Base-by-base conservation (phyloP, 2,113 vertebrate genomes). In the Petroica traversi region DNA sequence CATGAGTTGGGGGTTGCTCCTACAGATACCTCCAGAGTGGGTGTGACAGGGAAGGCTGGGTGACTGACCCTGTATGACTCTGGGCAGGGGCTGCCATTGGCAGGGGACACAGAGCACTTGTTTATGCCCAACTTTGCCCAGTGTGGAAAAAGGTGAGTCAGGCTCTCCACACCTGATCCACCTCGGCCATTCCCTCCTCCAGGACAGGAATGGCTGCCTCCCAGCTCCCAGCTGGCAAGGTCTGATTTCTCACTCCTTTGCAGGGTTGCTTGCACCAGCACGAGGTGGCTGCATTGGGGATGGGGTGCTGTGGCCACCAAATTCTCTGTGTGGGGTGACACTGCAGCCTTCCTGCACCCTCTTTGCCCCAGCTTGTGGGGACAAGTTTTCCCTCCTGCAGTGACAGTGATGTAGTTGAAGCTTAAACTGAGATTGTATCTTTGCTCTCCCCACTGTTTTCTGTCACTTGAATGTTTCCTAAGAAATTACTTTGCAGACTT, bases 311-410 rank as follows among this genome's bases (percentile, higher is more conserved):
- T 17, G 48, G 41, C 49, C 41, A 20, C 33, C 23, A 2, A 16
- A 41, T 14, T 0, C 16, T 1, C 0, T 16, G 13, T 73, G 33
- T 0, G 0, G 40, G 15, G 59, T n/a, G 45, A 12, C 38, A 5
- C 8, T 36, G 29, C 24, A 66, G 33, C 76, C 14, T 36, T 80
- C 28, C 63, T 45, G 58, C 31, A 29, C 13, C 17, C 31, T 52
- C 49, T 26, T 41, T 61, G 57, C 16, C n/a, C 43, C 79, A 4
- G 3, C 25, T 69, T 26, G 52, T 6, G 28, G 72, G 38, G n/a
- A 48, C 66, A 43, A 0, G 0, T 43, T 59, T 51, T 63, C 34
- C 12, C 22, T 81, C 40, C 73, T 71, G 80, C 38, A 55, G 59
- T 0, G 3, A 15, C 48, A 26, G 64, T 52, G 11, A 1, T 2